Percentiles rank a stretch among this genome's conserved stretches.
Conservation (phyloP, 2,888 invertebrate genomes). For the Trichacis sp. region DNA sequence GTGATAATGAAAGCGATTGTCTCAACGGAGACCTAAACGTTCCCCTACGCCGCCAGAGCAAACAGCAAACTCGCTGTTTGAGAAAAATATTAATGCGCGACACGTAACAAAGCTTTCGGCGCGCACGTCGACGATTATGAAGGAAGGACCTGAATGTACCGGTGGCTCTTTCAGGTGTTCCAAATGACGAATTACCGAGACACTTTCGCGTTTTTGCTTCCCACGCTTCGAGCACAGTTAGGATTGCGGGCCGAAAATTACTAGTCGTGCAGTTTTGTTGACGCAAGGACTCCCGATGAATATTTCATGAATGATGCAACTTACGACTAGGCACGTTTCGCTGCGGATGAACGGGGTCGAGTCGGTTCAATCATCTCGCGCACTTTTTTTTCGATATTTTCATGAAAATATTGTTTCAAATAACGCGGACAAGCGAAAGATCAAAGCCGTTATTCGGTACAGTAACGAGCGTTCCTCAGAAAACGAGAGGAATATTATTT, state of each 20-base stretch:
- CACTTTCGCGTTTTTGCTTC: conserved; percentile 1
- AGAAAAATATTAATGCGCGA: too few relatives aligned
- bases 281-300: neutral
- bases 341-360: neutral
- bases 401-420: neutral
- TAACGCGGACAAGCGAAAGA: too few relatives aligned
- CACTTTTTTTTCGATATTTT: too few relatives aligned
- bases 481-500: conserved; percentile 38
- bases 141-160: too few relatives aligned
- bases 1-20: too few relatives aligned
- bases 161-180: neutral
- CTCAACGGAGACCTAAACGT: too few relatives aligned
- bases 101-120: too few relatives aligned
- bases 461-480: conserved; percentile 21
- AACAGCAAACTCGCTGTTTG: too few relatives aligned
- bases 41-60: too few relatives aligned
- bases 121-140: too few relatives aligned
- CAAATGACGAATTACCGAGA: neutral
- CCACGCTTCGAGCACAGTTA: neutral
- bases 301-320: neutral
- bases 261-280: neutral
- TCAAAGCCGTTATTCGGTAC: neutral
- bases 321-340: neutral
- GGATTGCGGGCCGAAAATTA: neutral
- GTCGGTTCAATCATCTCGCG: too few relatives aligned